Evolutionary conservation across 2,113 vertebrate species (phyloP).

Genomic region (Thalassoma bifasciatum): DNA sequence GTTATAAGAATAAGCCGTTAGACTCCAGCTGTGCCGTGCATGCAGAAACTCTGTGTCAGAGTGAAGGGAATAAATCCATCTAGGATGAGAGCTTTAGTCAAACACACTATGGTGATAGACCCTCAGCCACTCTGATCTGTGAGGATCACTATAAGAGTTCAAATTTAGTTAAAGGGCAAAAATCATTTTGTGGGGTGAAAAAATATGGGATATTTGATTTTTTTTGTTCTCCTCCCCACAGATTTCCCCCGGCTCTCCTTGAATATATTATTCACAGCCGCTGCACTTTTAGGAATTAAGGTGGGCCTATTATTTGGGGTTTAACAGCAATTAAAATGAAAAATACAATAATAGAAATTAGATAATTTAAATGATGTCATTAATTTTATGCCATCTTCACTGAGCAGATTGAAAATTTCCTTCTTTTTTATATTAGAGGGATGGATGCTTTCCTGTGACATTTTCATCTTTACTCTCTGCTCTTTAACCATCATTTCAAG

Average conservation of each 20-base stretch:
- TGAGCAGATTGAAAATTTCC: background rate
- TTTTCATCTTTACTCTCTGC: too few relatives aligned
- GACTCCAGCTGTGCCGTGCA: background rate
- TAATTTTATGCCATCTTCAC: conserved; percentile 29
- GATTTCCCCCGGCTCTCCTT: conserved; percentile 50
- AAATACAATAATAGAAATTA: conserved; percentile 29
- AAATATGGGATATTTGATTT: conserved; percentile 27
- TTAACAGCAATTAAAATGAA: conserved; percentile 40
- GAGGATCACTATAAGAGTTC: conserved; percentile 29
- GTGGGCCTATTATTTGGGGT: conserved; percentile 41
- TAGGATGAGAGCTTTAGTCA: conserved; percentile 50
- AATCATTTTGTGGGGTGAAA: conserved; percentile 1
- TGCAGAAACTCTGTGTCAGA: conserved; percentile 1
- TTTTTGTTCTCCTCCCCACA: conserved; percentile 17
- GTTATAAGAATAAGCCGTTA: background rate
- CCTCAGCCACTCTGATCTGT: conserved; percentile 22
- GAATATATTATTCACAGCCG: conserved; percentile 59
- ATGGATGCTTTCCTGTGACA: too few relatives aligned
- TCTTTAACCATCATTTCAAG: too few relatives aligned
- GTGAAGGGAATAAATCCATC: conserved; percentile 64
- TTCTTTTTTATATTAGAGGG: background rate
- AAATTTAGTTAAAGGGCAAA: conserved; percentile 31
- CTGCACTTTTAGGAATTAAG: conserved; percentile 45
- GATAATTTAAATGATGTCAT: conserved; percentile 42
- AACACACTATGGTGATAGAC: conserved; percentile 43